Conservation (phyloP, 2,797 vertebrate species). For the Podarcis siculus region DNA sequence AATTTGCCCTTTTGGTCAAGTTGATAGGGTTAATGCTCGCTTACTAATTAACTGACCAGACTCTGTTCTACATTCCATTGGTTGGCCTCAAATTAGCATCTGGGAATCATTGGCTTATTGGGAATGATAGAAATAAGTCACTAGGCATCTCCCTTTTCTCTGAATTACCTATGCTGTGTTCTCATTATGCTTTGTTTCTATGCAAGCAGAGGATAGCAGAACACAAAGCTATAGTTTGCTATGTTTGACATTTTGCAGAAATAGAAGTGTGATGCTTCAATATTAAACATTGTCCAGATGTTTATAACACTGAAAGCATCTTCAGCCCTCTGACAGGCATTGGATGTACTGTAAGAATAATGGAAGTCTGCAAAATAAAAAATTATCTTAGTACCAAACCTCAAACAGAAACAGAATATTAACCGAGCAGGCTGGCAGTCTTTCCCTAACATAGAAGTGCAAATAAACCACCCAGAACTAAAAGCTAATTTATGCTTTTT, state of each 20-base stretch:
- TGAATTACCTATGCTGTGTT: background rate
- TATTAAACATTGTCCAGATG: background rate
- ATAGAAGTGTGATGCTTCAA: background rate
- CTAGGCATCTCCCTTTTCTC: background rate
- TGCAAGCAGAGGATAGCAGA: background rate
- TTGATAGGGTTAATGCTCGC: background rate
- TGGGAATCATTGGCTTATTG: background rate
- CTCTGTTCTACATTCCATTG: background rate
- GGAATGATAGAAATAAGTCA: background rate
- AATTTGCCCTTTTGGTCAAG: background rate
- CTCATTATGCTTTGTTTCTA: background rate
- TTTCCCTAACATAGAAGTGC: background rate
- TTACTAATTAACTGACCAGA: background rate
- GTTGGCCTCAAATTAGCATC: background rate
- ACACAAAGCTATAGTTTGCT: background rate
- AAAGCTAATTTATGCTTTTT: background rate
- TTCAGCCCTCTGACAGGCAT: background rate
- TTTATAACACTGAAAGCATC: background rate
- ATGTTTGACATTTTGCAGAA: background rate
- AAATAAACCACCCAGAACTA: background rate
- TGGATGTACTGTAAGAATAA: background rate
- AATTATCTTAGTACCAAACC: background rate
- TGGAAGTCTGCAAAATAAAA: background rate
- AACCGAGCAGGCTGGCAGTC: background rate
- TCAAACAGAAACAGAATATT: background rate